Conservation (phyloP, 1,140 invertebrate species). For the Caenorhabditis tropicalis region DNA sequence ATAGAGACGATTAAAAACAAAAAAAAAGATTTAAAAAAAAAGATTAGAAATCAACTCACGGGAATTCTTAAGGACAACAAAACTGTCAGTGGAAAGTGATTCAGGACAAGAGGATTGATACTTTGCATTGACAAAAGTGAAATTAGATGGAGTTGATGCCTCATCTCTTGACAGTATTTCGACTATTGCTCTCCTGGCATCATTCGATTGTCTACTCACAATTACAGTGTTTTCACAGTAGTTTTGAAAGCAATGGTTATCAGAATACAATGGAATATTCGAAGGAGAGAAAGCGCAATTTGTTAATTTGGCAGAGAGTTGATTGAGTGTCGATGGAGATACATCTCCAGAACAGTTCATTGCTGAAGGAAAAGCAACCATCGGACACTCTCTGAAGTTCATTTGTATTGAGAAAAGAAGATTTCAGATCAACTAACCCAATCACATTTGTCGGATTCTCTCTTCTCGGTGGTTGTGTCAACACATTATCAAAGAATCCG, state of each 20-base stretch:
- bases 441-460: conserved; percentile 20
- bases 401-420: not conserved
- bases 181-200: not conserved
- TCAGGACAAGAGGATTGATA: not conserved
- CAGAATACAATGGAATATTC: conserved; percentile 4
- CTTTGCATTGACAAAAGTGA: conserved; percentile 17
- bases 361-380: not conserved
- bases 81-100: not conserved
- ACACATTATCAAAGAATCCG: not conserved
- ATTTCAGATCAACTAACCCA: not conserved
- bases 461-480: conserved; percentile 3
- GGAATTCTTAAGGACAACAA: not conserved
- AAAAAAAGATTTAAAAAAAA: not conserved
- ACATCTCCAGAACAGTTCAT: conserved; percentile 16
- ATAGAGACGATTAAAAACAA: no score
- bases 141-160: not conserved
- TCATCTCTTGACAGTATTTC: conserved; percentile 12
- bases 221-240: conserved; percentile 2
- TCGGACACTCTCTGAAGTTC: not conserved
- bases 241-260: conserved; percentile 21
- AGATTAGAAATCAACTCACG: not conserved
- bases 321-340: not conserved
- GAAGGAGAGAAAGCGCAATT: conserved; percentile 7
- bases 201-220: not conserved
- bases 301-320: not conserved